A percentile compares a stretch with the other conserved stretches of the same genome.
Evolutionary conservation across 1,140 invertebrate species (phyloP).

Genomic region (Drosophila biarmipes): DNA sequence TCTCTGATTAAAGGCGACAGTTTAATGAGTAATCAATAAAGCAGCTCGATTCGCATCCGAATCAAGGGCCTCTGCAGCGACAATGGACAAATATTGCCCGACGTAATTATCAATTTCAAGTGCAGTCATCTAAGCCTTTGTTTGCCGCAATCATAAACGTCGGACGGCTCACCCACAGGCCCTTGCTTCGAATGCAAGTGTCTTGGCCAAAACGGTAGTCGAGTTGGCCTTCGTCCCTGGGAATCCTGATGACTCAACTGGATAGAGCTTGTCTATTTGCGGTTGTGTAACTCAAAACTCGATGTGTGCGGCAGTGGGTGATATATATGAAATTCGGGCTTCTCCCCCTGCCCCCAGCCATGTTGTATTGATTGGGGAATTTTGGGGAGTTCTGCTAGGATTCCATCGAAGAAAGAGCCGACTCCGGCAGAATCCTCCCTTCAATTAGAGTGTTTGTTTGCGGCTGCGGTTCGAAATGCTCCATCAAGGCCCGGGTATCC

Average conservation of each 20-base stretch:
- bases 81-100: conserved; percentile 62
- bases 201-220: conserved; percentile 26
- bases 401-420: background rate
- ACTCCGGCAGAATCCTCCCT: conserved; percentile 11
- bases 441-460: conserved; percentile 44
- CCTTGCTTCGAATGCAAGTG: conserved; percentile 7
- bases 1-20: background rate
- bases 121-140: conserved; percentile 72
- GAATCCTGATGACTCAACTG: conserved; percentile 65
- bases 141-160: conserved; percentile 76
- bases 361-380: conserved; percentile 36
- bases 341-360: conserved; percentile 5
- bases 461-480: conserved; percentile 15
- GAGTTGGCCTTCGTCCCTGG: background rate
- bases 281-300: conserved; percentile 72
- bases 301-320: conserved; percentile 21
- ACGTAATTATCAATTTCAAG: conserved; percentile 77
- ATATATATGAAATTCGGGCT: conserved; percentile 29
- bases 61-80: conserved; percentile 6
- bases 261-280: conserved; percentile 68
- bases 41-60: conserved; percentile 3
- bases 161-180: conserved; percentile 26
- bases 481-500: conserved; percentile 6
- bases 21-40: conserved; percentile 24
- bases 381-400: background rate